Evolutionary conservation across 2,888 invertebrate genomes (phyloP), one percentile per base, ranked within the genome.

Genomic region (Epirrita christyi): DNA sequence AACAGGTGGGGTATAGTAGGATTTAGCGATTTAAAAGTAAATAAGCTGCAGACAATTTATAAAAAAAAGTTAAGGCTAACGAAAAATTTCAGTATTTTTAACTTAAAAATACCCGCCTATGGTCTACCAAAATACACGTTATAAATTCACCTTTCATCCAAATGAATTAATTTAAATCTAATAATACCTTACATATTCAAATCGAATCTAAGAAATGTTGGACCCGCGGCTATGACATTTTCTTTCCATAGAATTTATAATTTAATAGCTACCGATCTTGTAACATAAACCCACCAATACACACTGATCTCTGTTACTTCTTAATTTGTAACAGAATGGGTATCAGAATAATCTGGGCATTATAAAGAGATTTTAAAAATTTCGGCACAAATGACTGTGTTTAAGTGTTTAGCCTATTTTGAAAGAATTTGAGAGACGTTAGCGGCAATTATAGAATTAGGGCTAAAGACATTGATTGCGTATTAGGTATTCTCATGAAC

Each of bases 351-450:
- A 10, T 38, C n/a, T 64, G 62, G 66, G 1, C 13, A 38, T 50
- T 28, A n/a, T 53, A 61, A 68, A 70, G 64, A 67, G 61, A 61
- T 75, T 72, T 68, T 67, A 69, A 71, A 36, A 65, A 71, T 74
- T 78, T 66, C 61, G 59, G 58, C 68, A 67, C 68, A 81, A 85
- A 85, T 83, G 78, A 78, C 81, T 75, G 76, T 79, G 55, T 80
- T 81, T 79, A 83, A 78, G 71, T 73, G 67, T 75, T 84, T 81
- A 78, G 68, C 73, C 80, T 77, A 78, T 83, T 85, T 81, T 66
- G 67, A 68, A 78, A 78, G 78, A 82, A 83, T 84, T 76, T 72
- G 32, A 63, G 68, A 71, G 66, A 70, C 57, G 69, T 70, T 66
- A 61, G 55, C 49, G 55, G 62, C 71, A 64, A 77, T 78, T 79